Evolutionary conservation across 1,140 invertebrate genomes (phyloP).

Genomic region (Bathynomus jamesi): DNA sequence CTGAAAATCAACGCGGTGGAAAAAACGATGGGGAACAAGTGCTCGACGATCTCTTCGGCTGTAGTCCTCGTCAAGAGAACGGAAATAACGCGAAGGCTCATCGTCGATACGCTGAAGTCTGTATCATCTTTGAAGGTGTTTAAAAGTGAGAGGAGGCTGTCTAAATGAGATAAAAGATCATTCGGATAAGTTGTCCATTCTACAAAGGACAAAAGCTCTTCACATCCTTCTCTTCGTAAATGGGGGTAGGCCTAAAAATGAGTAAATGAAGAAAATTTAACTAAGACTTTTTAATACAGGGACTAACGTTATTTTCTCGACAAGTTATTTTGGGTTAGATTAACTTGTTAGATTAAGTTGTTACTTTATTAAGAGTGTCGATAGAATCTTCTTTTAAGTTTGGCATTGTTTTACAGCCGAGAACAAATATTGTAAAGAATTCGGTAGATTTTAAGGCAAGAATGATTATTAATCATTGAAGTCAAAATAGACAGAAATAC

Average conservation of each 20-base stretch:
- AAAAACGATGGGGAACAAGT: neutral
- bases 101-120: neutral
- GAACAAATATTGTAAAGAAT: no score
- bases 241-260: neutral
- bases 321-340: no score
- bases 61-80: neutral
- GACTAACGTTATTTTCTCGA: no score
- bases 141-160: neutral
- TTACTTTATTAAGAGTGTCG: no score
- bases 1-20: neutral
- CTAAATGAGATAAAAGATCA: neutral
- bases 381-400: no score
- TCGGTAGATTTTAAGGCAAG: no score
- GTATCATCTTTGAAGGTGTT: neutral
- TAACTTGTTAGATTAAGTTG: no score
- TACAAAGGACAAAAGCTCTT: neutral
- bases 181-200: neutral
- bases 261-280: no score
- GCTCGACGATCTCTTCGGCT: neutral
- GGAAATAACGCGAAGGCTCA: neutral
- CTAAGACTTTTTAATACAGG: no score
- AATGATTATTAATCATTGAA: no score
- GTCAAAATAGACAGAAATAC: no score
- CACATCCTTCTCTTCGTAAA: neutral
- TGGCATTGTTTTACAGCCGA: no score